A percentile compares a stretch with the other conserved stretches of the same genome.
Conservation (phyloP, 2,888 invertebrate genomes). For the Ceraclea dissimilis region DNA sequence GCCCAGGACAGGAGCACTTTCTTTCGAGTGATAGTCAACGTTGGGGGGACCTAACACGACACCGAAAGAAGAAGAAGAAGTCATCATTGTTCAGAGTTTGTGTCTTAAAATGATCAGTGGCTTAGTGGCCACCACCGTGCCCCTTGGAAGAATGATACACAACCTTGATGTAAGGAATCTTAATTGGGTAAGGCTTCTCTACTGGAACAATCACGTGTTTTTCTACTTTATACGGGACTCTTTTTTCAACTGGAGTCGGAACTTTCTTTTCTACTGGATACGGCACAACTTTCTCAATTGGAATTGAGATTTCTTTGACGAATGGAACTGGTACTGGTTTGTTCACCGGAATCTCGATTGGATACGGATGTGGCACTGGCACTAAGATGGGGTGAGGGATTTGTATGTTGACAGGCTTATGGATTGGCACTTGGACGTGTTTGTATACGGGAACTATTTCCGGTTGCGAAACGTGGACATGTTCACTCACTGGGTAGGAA, state of each 20-base stretch:
- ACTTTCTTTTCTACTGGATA: conserved; percentile 61
- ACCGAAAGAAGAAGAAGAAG: too few relatives aligned
- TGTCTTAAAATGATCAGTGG: too few relatives aligned
- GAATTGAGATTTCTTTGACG: conserved; percentile 59
- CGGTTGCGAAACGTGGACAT: conserved; percentile 61
- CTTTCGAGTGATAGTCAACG: too few relatives aligned
- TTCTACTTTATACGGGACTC: conserved; percentile 60
- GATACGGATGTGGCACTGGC: conserved; percentile 57
- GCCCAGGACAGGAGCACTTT: too few relatives aligned
- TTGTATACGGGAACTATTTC: conserved; percentile 61
- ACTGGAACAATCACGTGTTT: conserved; percentile 63
- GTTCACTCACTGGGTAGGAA: conserved; percentile 53
- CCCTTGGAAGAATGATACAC: conserved; percentile 63
- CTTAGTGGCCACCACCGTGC: too few relatives aligned
- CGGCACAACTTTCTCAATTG: conserved; percentile 65
- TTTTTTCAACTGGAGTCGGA: conserved; percentile 59
- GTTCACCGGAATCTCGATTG: conserved; percentile 60
- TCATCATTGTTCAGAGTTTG: too few relatives aligned
- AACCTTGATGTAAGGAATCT: conserved; percentile 64
- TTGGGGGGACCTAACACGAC: too few relatives aligned
- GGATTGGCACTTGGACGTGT: conserved; percentile 57
- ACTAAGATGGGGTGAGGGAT: conserved; percentile 50
- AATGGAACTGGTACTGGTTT: conserved; percentile 62
- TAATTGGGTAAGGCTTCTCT: conserved; percentile 61
- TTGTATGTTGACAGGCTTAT: conserved; percentile 54